Conservation (phyloP, 2,888 invertebrate genomes). For the Parthenolecanium corni region DNA sequence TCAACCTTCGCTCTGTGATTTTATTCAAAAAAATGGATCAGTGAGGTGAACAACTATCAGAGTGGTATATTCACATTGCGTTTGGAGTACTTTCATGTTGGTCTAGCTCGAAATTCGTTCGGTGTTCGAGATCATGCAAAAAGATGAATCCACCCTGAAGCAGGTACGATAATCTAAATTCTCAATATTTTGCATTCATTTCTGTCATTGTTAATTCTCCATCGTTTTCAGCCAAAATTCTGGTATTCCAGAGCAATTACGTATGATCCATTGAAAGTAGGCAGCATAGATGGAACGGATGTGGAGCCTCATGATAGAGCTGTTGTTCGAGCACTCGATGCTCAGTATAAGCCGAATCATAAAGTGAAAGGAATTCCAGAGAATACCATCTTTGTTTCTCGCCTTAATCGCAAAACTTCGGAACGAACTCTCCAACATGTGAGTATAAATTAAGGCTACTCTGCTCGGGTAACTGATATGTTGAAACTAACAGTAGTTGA, state of each 20-base stretch:
- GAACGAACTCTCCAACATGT: constrained; percentile 47
- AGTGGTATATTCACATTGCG: too few relatives aligned
- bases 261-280: constrained; percentile 70
- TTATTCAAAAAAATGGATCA: too few relatives aligned
- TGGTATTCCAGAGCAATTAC: constrained; percentile 48
- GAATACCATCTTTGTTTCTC: constrained; percentile 61
- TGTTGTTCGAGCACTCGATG: constrained; percentile 55
- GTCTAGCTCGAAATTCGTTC: too few relatives aligned
- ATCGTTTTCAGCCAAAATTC: constrained; percentile 34
- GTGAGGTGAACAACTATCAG: too few relatives aligned
- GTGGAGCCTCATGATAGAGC: constrained; percentile 68
- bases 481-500: too few relatives aligned
- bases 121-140: too few relatives aligned
- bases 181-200: too few relatives aligned
- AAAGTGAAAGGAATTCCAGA: constrained; percentile 56
- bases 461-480: too few relatives aligned
- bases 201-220: neutral
- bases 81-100: too few relatives aligned
- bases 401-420: constrained; percentile 54
- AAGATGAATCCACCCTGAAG: too few relatives aligned
- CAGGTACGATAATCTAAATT: too few relatives aligned
- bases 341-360: constrained; percentile 54
- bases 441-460: constrained; percentile 1
- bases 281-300: constrained; percentile 80
- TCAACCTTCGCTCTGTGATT: too few relatives aligned